These are phyloP conservation scores for Hetaerina titia DNA, from an alignment of 2,888 invertebrate species.

Conservation along the genomic window DNA sequence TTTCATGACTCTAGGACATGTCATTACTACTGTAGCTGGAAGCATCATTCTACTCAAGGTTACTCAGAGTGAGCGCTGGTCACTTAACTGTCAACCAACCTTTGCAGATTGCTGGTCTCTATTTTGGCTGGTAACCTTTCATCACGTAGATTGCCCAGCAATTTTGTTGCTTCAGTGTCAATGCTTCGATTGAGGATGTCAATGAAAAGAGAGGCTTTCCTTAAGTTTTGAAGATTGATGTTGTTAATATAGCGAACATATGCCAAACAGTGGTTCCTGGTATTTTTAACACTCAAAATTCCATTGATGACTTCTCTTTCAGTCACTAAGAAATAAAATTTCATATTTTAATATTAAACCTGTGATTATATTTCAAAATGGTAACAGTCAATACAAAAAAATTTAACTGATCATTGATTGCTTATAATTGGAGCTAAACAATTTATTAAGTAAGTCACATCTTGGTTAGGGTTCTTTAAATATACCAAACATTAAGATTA, in stretches of 20 bases:
- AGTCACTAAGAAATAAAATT: slow-evolving; percentile 85
- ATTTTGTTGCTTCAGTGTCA: slow-evolving; percentile 94
- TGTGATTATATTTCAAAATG: background rate
- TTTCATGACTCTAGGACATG: too few relatives aligned
- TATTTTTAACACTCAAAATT: slow-evolving; percentile 93
- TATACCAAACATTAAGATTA: background rate
- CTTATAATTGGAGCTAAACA: too few relatives aligned
- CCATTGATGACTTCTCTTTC: slow-evolving; percentile 99
- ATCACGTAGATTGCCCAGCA: slow-evolving; percentile 93
- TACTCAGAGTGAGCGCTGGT: too few relatives aligned
- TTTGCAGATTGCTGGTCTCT: slow-evolving; percentile 92
- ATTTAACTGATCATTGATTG: too few relatives aligned
- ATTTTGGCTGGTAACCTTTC: slow-evolving; percentile 93
- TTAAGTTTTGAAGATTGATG: slow-evolving; percentile 96
- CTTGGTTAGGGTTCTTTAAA: background rate
- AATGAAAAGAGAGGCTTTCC: slow-evolving; percentile 96
- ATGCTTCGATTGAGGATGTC: slow-evolving; percentile 95
- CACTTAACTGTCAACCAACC: slow-evolving; percentile 79
- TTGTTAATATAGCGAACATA: slow-evolving; percentile 98
- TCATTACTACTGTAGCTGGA: too few relatives aligned
- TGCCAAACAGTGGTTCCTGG: slow-evolving; percentile 96
- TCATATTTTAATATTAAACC: background rate
- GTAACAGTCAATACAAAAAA: background rate
- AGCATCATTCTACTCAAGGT: too few relatives aligned
- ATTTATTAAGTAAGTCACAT: too few relatives aligned